Evolutionary conservation across 2,888 invertebrate species (phyloP).

Genomic region (Plagiodera versicolora): DNA sequence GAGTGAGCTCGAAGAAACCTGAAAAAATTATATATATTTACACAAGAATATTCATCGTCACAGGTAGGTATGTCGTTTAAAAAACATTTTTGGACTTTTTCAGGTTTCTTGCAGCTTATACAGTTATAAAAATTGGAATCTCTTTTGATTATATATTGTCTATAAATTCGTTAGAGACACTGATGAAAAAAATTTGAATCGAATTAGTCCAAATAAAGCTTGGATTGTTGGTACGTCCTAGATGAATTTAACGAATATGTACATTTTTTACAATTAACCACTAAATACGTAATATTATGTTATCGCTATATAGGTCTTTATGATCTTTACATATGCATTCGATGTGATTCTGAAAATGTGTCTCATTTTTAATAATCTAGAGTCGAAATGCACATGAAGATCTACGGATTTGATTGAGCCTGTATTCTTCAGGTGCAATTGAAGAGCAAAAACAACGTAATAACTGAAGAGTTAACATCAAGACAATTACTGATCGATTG

Average conservation of each 20-base stretch:
- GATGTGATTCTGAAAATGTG: not conserved
- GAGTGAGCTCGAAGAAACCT: too few species aligned
- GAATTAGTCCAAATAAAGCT: conserved; percentile 11
- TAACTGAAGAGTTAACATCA: too few species aligned
- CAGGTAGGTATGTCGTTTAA: too few species aligned
- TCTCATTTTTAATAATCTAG: not conserved
- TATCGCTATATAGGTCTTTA: too few species aligned
- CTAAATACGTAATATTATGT: too few species aligned
- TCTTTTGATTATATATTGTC: conserved; percentile 45
- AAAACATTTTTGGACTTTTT: not conserved
- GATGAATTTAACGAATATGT: conserved; percentile 12
- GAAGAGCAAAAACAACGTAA: too few species aligned
- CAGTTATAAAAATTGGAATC: conserved; percentile 35
- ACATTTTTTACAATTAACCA: conserved; percentile 15
- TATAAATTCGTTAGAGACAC: conserved; percentile 45
- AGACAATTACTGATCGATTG: too few species aligned
- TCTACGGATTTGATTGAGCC: too few species aligned
- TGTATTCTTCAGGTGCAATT: too few species aligned
- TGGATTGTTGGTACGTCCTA: not conserved
- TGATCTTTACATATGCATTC: not conserved
- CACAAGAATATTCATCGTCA: too few species aligned
- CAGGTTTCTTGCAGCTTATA: not conserved
- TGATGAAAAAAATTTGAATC: conserved; percentile 15
- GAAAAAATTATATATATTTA: too few species aligned
- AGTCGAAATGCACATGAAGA: too few species aligned